Percentiles rank a stretch among this genome's conserved stretches.
phyloP scores from a whole-genome alignment of 2,113 vertebrate genomes.

The Alces alces region DNA sequence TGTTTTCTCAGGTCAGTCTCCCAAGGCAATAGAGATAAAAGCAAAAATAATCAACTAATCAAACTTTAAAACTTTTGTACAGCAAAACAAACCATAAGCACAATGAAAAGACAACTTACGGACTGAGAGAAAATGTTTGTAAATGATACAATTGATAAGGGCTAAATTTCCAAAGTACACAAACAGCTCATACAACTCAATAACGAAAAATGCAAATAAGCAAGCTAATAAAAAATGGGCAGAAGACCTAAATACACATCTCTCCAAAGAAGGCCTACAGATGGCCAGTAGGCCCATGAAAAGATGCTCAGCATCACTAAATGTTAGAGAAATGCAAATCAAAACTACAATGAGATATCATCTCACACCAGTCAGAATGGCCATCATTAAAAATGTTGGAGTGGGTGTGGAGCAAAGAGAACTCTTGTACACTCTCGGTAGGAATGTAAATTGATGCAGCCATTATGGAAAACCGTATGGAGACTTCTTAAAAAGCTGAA shows the following conservation, averaged over 20 bases:
- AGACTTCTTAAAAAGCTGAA: neutral
- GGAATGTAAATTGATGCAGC: neutral
- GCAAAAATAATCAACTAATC: neutral
- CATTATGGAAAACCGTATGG: neutral
- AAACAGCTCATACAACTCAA: neutral
- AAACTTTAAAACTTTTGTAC: neutral
- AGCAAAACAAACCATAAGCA: neutral
- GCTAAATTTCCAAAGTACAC: neutral
- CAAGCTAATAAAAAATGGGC: neutral
- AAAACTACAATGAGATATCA: neutral
- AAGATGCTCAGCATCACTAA: neutral
- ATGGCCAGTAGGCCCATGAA: neutral
- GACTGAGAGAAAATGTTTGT: neutral
- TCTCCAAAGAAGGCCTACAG: neutral
- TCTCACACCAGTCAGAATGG: neutral
- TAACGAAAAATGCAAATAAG: neutral
- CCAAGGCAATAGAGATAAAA: neutral
- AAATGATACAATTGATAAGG: neutral
- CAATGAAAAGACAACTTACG: neutral
- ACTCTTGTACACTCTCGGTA: neutral
- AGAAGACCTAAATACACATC: neutral
- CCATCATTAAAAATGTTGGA: neutral
- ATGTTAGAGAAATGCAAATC: neutral
- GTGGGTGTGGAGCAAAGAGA: neutral
- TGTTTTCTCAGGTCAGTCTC: neutral